Conservation (phyloP, 1,140 invertebrate genomes). For the Zaprionus gabonicus region DNA sequence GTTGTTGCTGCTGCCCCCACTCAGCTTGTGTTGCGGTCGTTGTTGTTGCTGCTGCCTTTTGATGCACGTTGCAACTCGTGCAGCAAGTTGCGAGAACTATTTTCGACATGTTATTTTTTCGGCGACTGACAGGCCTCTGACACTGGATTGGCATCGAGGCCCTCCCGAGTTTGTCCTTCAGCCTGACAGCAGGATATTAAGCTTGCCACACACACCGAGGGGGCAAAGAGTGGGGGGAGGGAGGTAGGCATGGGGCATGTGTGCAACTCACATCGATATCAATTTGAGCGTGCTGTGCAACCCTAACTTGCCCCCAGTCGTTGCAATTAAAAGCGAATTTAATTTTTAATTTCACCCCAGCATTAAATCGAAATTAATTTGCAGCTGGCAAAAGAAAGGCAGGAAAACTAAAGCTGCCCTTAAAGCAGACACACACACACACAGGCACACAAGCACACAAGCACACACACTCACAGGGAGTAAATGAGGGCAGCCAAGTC, state of each 20-base stretch:
- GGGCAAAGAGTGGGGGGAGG: not conserved
- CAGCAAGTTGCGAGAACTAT: slow-evolving; percentile 27
- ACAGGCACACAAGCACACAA: not conserved
- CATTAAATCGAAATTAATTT: slow-evolving; percentile 33
- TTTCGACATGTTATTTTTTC: slow-evolving; percentile 67
- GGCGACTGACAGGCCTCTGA: slow-evolving; percentile 60
- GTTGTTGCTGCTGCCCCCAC: slow-evolving; percentile 17
- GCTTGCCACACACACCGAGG: slow-evolving; percentile 45
- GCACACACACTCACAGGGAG: not conserved
- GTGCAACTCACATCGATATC: slow-evolving; percentile 18
- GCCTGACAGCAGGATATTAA: slow-evolving; percentile 77
- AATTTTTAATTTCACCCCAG: slow-evolving; percentile 45
- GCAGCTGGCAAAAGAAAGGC: not conserved
- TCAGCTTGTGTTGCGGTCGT: not conserved
- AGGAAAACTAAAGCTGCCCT: slow-evolving; percentile 10
- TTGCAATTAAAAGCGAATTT: slow-evolving; percentile 59
- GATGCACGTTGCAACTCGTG: slow-evolving; percentile 28
- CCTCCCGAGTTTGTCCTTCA: slow-evolving; percentile 11
- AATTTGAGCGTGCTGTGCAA: not conserved
- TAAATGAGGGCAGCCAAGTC: slow-evolving; percentile 3
- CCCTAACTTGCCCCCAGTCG: slow-evolving; percentile 31
- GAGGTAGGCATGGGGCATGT: not conserved
- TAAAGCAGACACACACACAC: slow-evolving; percentile 2
- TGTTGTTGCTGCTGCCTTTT: slow-evolving; percentile 36
- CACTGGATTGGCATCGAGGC: slow-evolving; percentile 57